Evolutionary conservation across 2,797 vertebrate genomes (phyloP), one percentile per base, ranked within the genome.

Genomic region (Florisuga fusca): DNA sequence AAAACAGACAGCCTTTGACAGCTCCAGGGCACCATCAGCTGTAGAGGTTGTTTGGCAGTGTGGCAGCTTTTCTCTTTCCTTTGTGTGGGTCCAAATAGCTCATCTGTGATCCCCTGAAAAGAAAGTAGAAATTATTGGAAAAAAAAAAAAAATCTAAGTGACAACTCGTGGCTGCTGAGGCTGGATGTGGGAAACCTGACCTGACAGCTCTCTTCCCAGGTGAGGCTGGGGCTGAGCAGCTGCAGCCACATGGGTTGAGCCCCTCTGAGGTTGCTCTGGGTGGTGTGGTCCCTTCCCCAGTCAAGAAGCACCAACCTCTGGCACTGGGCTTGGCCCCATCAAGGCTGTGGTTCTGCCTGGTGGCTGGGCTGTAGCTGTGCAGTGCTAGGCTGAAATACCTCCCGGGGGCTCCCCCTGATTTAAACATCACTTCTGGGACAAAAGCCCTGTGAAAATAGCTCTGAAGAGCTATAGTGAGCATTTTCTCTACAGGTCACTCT

Each of bases 261-360:
- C 23, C n/a, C 46, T 15, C 9, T 4, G 27, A 73, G 21, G 36
- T 3, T 29, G 27, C 9, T 48, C 2, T 19, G 31, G 19, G 58
- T 50, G 50, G 7, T 19, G 26, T 15, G 73, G 58, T 33, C 46
- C 54, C 13, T 50, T 58, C 16, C 59, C 55, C 2, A 5, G 15
- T 6, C 0, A 9, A 23, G 34, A 74, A 69, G n/a, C 21, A 57
- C 34, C 3, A 6, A 33, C 25, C 15, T 3, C 19, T 18, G 18
- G 62, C 5, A 3, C 69, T 78, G 0, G 1, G 29, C 61, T 50
- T 2, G 2, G 48, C 58, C 84, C 29, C 66, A 20, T 4, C 1
- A 1, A 0, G 2, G 19, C 25, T 0, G 0, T 0, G 17, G 45
- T 73, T 31, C 81, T 36, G 59, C 29, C 16, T 0, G 1, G 16